Conservation (phyloP, 2,113 vertebrate species). For the Cairina moschata region DNA sequence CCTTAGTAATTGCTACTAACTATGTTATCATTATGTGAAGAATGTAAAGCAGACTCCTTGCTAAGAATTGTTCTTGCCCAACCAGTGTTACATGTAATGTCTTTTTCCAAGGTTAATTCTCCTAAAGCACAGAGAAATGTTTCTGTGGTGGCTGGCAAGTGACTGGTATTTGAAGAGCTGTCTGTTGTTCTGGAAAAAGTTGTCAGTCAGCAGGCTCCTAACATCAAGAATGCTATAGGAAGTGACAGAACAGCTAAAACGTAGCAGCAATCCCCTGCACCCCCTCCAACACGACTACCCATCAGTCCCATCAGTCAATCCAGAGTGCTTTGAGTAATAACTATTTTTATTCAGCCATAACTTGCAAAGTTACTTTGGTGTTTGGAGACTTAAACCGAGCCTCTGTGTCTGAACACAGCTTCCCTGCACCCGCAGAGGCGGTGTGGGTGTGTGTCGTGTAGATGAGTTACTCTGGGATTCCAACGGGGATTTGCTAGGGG, state of each 20-base stretch:
- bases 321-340: neutral
- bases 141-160: neutral
- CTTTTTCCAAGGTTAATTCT: neutral
- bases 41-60: neutral
- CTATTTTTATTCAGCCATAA: neutral
- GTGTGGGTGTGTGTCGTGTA: neutral
- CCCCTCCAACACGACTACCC: neutral
- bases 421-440: neutral
- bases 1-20: neutral
- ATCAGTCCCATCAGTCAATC: fast-evolving
- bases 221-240: neutral
- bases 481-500: neutral
- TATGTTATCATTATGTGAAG: neutral
- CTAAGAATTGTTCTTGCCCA: neutral
- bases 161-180: neutral
- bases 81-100: neutral
- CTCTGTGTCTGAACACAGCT: neutral
- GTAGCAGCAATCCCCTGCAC: neutral
- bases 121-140: neutral
- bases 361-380: neutral
- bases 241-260: neutral
- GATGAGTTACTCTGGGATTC: conserved; percentile 7
- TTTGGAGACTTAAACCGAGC: neutral
- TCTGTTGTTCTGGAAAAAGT: neutral
- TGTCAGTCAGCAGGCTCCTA: neutral